Evolutionary conservation across 2,113 vertebrate genomes (phyloP).

Genomic region (Rhinoderma darwinii): DNA sequence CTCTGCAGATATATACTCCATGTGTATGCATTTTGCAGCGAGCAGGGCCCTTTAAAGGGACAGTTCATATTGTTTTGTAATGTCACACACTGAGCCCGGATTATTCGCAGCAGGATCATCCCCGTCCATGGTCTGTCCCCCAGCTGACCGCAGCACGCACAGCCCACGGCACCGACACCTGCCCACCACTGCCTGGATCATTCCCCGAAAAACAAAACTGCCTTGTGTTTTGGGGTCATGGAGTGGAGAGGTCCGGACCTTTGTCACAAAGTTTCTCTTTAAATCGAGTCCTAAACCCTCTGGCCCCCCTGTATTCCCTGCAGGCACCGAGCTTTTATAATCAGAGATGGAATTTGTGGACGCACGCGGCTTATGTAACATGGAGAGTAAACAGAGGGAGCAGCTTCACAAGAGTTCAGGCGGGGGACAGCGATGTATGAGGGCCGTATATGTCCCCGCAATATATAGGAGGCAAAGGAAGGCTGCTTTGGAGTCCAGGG

Average conservation of each 20-base stretch:
- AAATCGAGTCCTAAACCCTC: background rate
- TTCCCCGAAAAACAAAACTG: slow-evolving; percentile 3
- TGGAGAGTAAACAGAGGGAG: background rate
- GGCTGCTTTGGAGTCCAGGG: no score
- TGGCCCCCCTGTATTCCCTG: background rate
- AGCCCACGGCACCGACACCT: slow-evolving; percentile 26
- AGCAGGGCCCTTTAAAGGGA: background rate
- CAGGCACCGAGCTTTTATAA: slow-evolving; percentile 22
- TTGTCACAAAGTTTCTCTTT: background rate
- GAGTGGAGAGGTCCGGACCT: background rate
- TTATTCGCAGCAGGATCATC: background rate
- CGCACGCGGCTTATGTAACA: background rate
- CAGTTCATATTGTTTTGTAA: background rate
- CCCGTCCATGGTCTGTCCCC: background rate
- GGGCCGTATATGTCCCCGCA: background rate
- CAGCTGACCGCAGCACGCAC: background rate
- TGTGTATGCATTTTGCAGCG: background rate
- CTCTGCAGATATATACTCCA: background rate
- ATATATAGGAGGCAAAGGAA: background rate
- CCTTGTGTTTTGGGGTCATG: slow-evolving; percentile 13
- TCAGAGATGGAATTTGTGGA: slow-evolving; percentile 9
- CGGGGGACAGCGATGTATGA: background rate
- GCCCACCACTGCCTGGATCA: slow-evolving; percentile 17
- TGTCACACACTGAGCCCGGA: background rate
- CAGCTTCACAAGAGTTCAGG: background rate